Evolutionary conservation across 2,797 vertebrate species (phyloP).

Genomic region (Neomorphus geoffroyi): DNA sequence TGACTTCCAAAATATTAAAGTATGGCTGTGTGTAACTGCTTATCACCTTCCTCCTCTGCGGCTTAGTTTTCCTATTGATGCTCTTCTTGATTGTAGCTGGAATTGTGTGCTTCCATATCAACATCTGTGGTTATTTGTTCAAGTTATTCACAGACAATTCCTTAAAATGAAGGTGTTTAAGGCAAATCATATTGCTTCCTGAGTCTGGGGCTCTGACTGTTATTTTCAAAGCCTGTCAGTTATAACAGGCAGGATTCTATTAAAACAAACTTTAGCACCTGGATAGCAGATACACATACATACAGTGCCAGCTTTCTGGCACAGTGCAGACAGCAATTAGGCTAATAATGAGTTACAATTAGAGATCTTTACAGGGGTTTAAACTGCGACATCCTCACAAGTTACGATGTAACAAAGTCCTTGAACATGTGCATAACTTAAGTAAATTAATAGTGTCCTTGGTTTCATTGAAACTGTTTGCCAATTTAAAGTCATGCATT

Average conservation of each 20-base stretch:
- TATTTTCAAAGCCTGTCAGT: neutral
- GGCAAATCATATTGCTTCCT: neutral
- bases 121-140: neutral
- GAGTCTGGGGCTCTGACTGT: neutral
- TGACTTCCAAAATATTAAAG: neutral
- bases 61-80: neutral
- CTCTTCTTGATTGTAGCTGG: neutral
- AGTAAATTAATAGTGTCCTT: conserved; percentile 49
- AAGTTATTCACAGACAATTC: neutral
- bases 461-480: conserved; percentile 64
- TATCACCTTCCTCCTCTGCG: neutral
- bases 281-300: neutral
- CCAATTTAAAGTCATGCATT: neutral
- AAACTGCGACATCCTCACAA: neutral
- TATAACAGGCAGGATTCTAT: neutral
- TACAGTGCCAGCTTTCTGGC: neutral
- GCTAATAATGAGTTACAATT: conserved; percentile 30
- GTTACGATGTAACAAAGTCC: conserved; percentile 44
- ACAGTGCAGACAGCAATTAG: neutral
- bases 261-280: neutral
- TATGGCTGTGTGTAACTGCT: neutral
- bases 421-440: neutral
- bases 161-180: neutral
- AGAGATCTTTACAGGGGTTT: neutral
- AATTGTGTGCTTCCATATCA: neutral